Percentiles rank a stretch among this genome's conserved stretches.
Conservation (phyloP, 2,797 vertebrate species). For the Threskiornis aethiopicus region DNA sequence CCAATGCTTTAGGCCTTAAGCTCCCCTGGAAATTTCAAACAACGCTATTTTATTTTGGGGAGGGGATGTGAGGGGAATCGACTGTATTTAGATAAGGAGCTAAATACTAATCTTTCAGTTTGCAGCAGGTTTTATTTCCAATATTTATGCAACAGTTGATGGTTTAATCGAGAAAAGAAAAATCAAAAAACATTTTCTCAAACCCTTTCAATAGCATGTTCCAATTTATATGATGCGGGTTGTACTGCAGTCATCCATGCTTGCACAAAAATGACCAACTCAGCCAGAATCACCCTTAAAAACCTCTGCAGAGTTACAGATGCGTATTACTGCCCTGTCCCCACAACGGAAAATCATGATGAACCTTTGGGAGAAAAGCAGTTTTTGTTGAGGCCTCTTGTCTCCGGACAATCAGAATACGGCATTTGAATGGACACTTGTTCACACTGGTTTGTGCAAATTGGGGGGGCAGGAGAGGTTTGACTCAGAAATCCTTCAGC, state of each 20-base stretch:
- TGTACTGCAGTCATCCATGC: background rate
- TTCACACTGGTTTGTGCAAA: background rate
- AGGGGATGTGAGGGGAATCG: background rate
- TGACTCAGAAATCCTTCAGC: background rate
- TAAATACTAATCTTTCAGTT: background rate
- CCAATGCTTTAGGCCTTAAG: constrained; percentile 75
- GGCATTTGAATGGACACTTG: background rate
- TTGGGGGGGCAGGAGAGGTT: accelerated
- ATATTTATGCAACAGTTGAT: background rate
- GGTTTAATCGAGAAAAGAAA: background rate
- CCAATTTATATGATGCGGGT: accelerated
- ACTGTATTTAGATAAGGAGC: constrained; percentile 48
- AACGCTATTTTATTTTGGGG: constrained; percentile 71
- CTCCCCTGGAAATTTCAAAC: constrained; percentile 73
- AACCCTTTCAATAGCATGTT: background rate
- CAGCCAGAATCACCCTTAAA: background rate
- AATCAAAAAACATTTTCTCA: background rate
- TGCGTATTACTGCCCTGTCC: background rate
- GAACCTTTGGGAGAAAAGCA: background rate
- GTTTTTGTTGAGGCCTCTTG: accelerated
- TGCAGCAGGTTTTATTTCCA: background rate
- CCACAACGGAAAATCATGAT: background rate
- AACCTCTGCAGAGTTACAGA: background rate
- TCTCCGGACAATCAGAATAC: background rate
- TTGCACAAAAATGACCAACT: background rate